A percentile compares a stretch with the other conserved stretches of the same genome.
Conservation (phyloP, 1,140 invertebrate species). For the Drosophila arawakana region DNA sequence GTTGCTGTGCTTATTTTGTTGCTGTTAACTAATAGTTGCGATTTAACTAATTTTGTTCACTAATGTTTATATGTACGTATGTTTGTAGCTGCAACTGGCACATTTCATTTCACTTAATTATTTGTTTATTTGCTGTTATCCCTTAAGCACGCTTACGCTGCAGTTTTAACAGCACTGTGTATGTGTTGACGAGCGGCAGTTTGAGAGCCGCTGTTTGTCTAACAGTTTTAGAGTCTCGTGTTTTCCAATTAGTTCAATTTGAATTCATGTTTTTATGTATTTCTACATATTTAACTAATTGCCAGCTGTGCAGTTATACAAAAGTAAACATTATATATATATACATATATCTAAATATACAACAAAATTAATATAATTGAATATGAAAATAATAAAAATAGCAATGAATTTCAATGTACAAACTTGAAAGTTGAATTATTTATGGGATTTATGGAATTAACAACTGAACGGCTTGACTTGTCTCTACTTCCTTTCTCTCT, state of each 20-base stretch:
- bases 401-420: constrained; percentile 70
- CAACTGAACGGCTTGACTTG: too few relatives aligned
- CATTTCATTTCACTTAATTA: constrained; percentile 13
- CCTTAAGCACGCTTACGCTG: neutral
- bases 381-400: constrained; percentile 55
- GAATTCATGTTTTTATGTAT: constrained; percentile 15
- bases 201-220: constrained; percentile 4
- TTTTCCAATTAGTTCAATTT: constrained; percentile 28
- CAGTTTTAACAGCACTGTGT: constrained; percentile 3
- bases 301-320: constrained; percentile 46
- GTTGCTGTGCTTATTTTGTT: constrained; percentile 48
- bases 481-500: too few relatives aligned
- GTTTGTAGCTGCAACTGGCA: constrained; percentile 37
- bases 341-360: constrained; percentile 44
- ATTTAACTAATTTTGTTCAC: constrained; percentile 44
- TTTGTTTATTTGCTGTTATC: neutral
- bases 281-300: constrained; percentile 13
- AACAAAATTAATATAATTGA: constrained; percentile 31
- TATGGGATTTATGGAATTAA: neutral
- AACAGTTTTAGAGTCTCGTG: constrained; percentile 10
- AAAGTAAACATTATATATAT: constrained; percentile 34
- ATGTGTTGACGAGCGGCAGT: neutral
- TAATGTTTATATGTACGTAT: constrained; percentile 23
- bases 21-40: constrained; percentile 45
- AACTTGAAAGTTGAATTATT: constrained; percentile 5